Evolutionary conservation across 2,797 vertebrate species (phyloP), one percentile per base, ranked within the genome.

Genomic region (Pelodytes ibericus): DNA sequence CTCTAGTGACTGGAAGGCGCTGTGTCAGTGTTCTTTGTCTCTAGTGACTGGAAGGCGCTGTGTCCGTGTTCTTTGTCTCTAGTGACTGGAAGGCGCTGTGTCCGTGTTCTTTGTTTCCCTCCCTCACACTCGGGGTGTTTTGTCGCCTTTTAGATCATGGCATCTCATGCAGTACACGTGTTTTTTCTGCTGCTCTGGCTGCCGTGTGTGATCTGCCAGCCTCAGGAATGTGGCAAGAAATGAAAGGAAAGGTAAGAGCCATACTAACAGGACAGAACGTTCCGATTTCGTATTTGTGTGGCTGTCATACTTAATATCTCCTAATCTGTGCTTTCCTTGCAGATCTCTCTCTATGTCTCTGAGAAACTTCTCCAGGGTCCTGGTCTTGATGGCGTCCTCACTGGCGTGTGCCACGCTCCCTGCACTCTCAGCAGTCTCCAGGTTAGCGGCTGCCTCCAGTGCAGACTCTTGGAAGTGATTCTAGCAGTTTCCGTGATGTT

Each of bases 131-230:
- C 33, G 5, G 13, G 13, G 5, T 5, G 33, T 5, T 13, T 36
- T 1, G 33, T 36, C 33, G 5, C 13, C 1, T 36, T 36, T 13
- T 13, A 1, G 33, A 13, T 36, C n/a, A n/a, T n/a, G n/a, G n/a
- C n/a, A n/a, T n/a, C n/a, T n/a, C n/a, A n/a, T n/a, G n/a, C n/a
- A n/a, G n/a, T n/a, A 2, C 13, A 9, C 9, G 2, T 41, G 5
- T 44, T 65, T 15, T 77, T 22, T n/a, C 27, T n/a, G 29, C 29
- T 10, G 75, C 41, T 31, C 62, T 78, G 1, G 75, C 75, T 18
- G 49, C 75, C 20, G 9, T 72, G 22, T 78, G 75, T 61, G 62
- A 78, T 5, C 16, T 72, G 3, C 69, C 75, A 1, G 3, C 8
- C 1, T 33, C 39, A 2, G 2, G 29, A 15, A 20, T 47, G 1